These are phyloP conservation scores for Hydrochoerus hydrochaeris DNA, from an alignment of 2,113 vertebrate species.

Conservation along the genomic window DNA sequence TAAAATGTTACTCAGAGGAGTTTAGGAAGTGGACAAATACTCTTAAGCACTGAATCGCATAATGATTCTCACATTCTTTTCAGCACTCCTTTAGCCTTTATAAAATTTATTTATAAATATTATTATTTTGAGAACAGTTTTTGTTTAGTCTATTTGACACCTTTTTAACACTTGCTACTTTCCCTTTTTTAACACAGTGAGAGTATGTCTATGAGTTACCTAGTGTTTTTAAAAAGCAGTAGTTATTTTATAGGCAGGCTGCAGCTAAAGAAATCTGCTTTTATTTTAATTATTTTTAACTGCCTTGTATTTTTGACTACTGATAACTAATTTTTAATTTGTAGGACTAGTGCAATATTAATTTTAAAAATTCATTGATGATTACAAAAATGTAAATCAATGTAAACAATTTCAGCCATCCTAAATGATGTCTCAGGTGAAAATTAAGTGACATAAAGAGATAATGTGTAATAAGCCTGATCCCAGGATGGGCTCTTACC, in stretches of 20 bases:
- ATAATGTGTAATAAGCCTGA: neutral
- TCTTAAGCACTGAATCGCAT: neutral
- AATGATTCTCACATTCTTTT: neutral
- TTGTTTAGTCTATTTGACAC: neutral
- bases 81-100: neutral
- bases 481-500: rapidly evolving
- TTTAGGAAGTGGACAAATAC: neutral
- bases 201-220: neutral
- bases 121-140: neutral
- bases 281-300: slow-evolving; percentile 21
- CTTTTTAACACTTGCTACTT: neutral
- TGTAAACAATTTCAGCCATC: neutral
- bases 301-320: neutral
- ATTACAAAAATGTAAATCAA: neutral
- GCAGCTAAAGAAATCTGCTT: neutral
- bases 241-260: neutral
- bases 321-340: neutral
- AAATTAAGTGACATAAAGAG: neutral
- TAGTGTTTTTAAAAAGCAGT: neutral
- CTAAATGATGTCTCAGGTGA: neutral
- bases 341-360: neutral
- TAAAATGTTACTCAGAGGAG: neutral
- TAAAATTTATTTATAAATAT: neutral
- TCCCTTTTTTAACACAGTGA: neutral
- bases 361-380: neutral